Percentiles rank a stretch among this genome's conserved stretches.
phyloP scores from a whole-genome alignment of 1,140 invertebrate genomes.

The Ostrea denselamellosa region DNA sequence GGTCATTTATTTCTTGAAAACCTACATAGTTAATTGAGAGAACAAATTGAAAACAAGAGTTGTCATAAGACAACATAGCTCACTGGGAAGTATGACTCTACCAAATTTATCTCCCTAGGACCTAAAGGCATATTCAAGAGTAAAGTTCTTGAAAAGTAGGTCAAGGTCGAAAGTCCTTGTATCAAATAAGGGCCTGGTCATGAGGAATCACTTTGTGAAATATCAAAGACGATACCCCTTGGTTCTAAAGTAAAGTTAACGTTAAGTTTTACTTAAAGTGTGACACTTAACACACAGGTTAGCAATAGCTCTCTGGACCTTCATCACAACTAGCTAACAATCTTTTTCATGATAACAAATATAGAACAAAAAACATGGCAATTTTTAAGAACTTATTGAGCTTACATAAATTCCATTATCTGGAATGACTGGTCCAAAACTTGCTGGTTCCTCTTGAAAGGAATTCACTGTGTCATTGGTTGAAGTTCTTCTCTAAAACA shows the following conservation, averaged over 20 bases:
- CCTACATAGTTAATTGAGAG: too few relatives aligned
- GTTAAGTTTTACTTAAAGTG: not conserved
- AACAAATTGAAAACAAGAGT: too few relatives aligned
- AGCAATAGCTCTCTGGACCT: too few relatives aligned
- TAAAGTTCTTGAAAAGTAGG: too few relatives aligned
- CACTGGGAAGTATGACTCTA: too few relatives aligned
- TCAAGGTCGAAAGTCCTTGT: too few relatives aligned
- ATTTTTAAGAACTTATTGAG: not conserved
- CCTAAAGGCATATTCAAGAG: too few relatives aligned
- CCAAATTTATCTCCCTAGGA: too few relatives aligned
- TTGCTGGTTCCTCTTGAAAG: slow-evolving; percentile 23
- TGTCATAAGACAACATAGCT: too few relatives aligned
- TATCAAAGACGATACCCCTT: not conserved
- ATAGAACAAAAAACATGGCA: not conserved
- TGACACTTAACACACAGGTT: not conserved
- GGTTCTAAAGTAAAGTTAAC: not conserved
- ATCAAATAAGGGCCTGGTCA: too few relatives aligned
- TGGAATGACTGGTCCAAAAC: slow-evolving; percentile 20
- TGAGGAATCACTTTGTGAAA: too few relatives aligned
- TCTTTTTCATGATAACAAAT: not conserved
- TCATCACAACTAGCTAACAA: not conserved
- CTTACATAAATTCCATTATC: slow-evolving; percentile 33
- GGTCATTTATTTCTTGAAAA: too few relatives aligned
- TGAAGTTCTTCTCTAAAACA: slow-evolving; percentile 9
- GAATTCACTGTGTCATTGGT: slow-evolving; percentile 33